Evolutionary conservation across 2,888 invertebrate species (phyloP).

Genomic region (Pyrgus malvae): DNA sequence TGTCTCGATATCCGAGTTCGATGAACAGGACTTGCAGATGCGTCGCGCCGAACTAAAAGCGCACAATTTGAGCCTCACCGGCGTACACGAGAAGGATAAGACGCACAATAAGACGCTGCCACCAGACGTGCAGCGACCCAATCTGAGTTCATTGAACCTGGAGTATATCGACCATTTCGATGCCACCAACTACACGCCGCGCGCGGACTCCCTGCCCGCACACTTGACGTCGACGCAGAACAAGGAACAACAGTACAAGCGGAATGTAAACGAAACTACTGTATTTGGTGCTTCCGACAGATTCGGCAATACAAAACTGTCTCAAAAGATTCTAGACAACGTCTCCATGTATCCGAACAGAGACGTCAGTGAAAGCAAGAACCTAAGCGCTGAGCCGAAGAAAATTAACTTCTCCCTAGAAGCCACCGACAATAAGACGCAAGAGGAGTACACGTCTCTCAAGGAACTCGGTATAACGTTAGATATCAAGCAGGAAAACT

Average conservation of each 20-base stretch:
- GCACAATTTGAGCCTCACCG: slow-evolving; percentile 53
- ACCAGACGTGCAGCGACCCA: slow-evolving; percentile 56
- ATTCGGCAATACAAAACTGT: slow-evolving; percentile 47
- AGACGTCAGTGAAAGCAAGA: slow-evolving; percentile 62
- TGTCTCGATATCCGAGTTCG: slow-evolving; percentile 87
- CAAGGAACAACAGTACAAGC: slow-evolving; percentile 57
- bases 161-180: slow-evolving; percentile 62
- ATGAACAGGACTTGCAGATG: slow-evolving; percentile 84
- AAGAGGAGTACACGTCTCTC: slow-evolving; percentile 72
- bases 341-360: slow-evolving; percentile 77
- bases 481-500: slow-evolving; percentile 67
- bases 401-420: slow-evolving; percentile 72
- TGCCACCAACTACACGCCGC: slow-evolving; percentile 52
- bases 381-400: slow-evolving; percentile 68
- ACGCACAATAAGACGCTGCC: slow-evolving; percentile 60
- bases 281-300: slow-evolving; percentile 58
- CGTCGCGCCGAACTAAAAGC: slow-evolving; percentile 70
- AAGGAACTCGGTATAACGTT: slow-evolving; percentile 77
- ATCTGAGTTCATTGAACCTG: slow-evolving; percentile 66
- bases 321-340: slow-evolving; percentile 66
- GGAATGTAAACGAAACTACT: slow-evolving; percentile 72
- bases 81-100: slow-evolving; percentile 44
- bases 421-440: slow-evolving; percentile 58
- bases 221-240: slow-evolving; percentile 70
- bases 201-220: slow-evolving; percentile 67